A percentile compares a stretch with the other conserved stretches of the same genome.
These are phyloP conservation scores for Bactericera cockerelli DNA, from an alignment of 1,140 invertebrate genomes.

Conservation along the genomic window DNA sequence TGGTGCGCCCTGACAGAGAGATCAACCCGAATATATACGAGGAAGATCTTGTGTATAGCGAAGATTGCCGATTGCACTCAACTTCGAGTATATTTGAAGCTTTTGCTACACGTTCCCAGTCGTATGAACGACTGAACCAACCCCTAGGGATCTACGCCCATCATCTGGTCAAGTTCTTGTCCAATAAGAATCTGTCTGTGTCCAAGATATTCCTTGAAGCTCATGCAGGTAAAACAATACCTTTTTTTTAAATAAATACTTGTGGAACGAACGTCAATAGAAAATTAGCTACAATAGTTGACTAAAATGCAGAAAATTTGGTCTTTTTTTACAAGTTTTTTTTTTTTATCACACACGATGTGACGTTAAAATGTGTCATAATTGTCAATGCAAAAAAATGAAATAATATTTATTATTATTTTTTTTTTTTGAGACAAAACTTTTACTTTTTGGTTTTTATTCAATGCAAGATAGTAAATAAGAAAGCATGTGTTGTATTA, in stretches of 20 bases:
- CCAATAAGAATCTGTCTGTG: not conserved
- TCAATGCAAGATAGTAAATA: no score
- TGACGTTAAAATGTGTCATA: no score
- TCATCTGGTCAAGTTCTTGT: slow-evolving; percentile 9
- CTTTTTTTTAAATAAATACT: not conserved
- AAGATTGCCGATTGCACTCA: slow-evolving; percentile 1
- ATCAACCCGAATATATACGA: slow-evolving; percentile 2
- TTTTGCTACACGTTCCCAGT: slow-evolving; percentile 7
- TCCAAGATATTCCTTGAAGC: slow-evolving; percentile 5
- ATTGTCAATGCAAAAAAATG: no score
- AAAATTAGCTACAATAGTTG: no score
- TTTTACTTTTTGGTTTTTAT: no score
- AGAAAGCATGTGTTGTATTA: no score
- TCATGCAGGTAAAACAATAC: slow-evolving; percentile 3
- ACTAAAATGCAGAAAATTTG: no score
- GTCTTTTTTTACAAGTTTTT: no score
- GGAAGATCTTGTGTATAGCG: not conserved
- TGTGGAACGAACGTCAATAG: not conserved
- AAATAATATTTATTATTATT: no score
- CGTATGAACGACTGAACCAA: slow-evolving; percentile 1
- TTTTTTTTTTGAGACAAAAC: no score
- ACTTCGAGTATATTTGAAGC: not conserved
- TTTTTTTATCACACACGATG: no score
- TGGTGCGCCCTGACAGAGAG: slow-evolving; percentile 12
- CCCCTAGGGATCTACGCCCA: slow-evolving; percentile 1